Conservation (phyloP, 23 tunicate species). For the Trididemnum clinides region DNA sequence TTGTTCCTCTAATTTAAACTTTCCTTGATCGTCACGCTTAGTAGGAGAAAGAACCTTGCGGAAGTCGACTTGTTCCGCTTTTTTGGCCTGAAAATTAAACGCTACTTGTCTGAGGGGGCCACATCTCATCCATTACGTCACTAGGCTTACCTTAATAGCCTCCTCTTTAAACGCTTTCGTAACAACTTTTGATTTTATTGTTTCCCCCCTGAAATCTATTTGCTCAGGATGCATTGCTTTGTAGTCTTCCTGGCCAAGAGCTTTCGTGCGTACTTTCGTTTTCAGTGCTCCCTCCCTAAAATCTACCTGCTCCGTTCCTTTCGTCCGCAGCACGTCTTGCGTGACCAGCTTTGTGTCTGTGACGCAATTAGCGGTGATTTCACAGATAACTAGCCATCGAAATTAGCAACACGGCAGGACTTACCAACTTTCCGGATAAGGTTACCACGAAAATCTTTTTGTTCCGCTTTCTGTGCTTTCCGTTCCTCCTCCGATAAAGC, state of each 20-base stretch:
- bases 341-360: constrained; percentile 66
- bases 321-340: constrained; percentile 39
- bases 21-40: constrained; percentile 5
- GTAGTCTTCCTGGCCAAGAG: constrained; percentile 58
- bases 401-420: constrained; percentile 13
- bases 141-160: constrained; percentile 48
- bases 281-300: constrained; percentile 92
- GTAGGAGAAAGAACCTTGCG: constrained; percentile 75
- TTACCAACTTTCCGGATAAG: constrained; percentile 88
- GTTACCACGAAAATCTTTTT: constrained; percentile 71
- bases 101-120: too few species aligned
- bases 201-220: constrained; percentile 71
- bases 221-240: constrained; percentile 69
- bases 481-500: constrained; percentile 84
- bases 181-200: constrained; percentile 80
- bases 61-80: constrained; percentile 88
- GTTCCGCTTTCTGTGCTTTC: constrained; percentile 73
- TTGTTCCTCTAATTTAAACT: background rate
- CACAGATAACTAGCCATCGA: too few species aligned
- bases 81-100: constrained; percentile 38
- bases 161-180: constrained; percentile 87
- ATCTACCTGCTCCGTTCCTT: constrained; percentile 67
- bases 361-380: background rate
- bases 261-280: constrained; percentile 70
- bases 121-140: too few species aligned